Evolutionary conservation across 2,797 vertebrate species (phyloP).

Genomic region (Orientallactaga sibirica): DNA sequence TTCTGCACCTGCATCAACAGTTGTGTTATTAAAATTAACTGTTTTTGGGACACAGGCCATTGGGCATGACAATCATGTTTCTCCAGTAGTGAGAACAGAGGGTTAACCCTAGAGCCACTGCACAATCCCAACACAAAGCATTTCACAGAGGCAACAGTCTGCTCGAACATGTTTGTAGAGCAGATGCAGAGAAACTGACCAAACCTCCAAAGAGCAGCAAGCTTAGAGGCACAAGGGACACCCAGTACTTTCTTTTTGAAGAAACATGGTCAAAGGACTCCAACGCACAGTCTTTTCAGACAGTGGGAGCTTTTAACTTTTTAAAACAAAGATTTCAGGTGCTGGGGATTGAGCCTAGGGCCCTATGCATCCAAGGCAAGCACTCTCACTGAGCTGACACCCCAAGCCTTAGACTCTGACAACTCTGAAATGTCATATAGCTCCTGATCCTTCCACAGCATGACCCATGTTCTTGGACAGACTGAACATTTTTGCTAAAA

Average conservation of each 20-base stretch:
- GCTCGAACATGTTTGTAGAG: background rate
- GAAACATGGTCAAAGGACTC: background rate
- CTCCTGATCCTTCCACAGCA: background rate
- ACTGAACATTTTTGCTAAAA: conserved; percentile 57
- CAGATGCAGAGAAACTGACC: conserved; percentile 35
- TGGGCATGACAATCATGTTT: background rate
- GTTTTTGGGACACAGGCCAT: background rate
- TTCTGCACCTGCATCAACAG: conserved; percentile 63
- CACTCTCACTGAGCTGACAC: too few relatives aligned
- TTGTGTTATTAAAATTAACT: background rate
- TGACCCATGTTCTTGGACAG: conserved; percentile 60
- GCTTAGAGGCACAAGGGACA: background rate
- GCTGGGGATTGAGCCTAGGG: background rate
- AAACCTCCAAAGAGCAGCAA: conserved; percentile 35
- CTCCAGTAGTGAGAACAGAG: background rate
- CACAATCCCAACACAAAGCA: background rate
- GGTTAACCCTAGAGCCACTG: background rate
- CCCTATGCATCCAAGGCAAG: background rate
- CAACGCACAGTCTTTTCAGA: background rate
- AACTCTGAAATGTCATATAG: background rate
- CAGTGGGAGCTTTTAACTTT: background rate
- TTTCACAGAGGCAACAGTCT: background rate
- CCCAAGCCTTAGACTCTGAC: background rate
- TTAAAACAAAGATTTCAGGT: too few relatives aligned
- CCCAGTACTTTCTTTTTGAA: background rate